Base-by-base conservation (phyloP, 1,140 invertebrate species). In the Camponotus floridanus region DNA sequence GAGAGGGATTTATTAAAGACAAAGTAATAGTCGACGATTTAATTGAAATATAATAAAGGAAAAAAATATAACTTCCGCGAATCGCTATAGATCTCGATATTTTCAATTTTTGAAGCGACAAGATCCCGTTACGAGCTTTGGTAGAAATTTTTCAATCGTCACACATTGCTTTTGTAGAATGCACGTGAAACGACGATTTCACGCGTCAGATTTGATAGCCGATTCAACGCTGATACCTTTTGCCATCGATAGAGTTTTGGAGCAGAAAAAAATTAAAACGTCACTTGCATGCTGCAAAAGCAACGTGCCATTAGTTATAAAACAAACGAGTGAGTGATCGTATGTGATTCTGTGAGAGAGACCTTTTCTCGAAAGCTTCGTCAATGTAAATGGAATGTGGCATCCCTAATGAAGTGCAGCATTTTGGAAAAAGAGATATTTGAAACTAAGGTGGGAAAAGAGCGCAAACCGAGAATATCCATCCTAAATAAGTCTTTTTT, bases 321-420 rank as follows among this genome's bases (percentile, higher is more conserved):
- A 79, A 73, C 62, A 83, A 86, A 45, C 61, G 88, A 90, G 79
- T 78, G 87, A 87, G 74, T 80, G 88, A 87, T 74, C 31, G 73
- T 62, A 78, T 62, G 78, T 68, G 88, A 89, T 64, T 79, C 59
- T 89, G 85, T 85, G 92, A 93, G 88, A 94, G 87, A 93, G 90
- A 94, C 90, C 88, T 92, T 90, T 92, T 94, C 91, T 93, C 91
- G 90, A 94, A 95, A 95, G 94, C 94, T 95, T 95, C 94, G 93
- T 94, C 94, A 94, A 94, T 95, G 94, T 94, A 95, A 94, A 94
- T 95, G 94, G 94, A 95, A 95, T 95, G 94, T 95, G 92, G 94
- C 94, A 95, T 94, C 94, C 93, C 92, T 93, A 94, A 93, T 94
- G 91, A 95, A 94, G 92, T 94, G 93, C 93, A 94, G 93, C 94